A percentile compares a stretch with the other conserved stretches of the same genome.
These are phyloP conservation scores for Brachycybe producta DNA, from an alignment of 2,888 invertebrate genomes.

Conservation along the genomic window DNA sequence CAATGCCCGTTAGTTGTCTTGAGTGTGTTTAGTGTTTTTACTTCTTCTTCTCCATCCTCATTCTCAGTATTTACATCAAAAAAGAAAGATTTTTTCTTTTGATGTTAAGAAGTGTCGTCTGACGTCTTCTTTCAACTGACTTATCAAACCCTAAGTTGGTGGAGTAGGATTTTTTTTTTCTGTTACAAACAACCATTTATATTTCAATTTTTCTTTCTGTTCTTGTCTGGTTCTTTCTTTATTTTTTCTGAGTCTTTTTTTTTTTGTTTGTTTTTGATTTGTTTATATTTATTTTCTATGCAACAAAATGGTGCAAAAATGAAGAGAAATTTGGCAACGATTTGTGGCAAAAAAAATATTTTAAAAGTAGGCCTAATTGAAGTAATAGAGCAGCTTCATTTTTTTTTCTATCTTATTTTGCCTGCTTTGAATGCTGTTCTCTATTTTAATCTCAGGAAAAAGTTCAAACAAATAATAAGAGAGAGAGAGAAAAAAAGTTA, in stretches of 20 bases:
- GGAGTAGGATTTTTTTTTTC: not conserved
- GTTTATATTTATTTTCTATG: not conserved
- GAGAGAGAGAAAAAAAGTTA: no score
- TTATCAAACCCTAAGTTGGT: not conserved
- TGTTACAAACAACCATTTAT: no score
- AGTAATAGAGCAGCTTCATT: no score
- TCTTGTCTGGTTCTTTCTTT: not conserved
- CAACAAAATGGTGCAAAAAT: not conserved
- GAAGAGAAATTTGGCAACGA: slow-evolving; percentile 4
- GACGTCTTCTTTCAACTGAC: not conserved
- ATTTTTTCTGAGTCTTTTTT: not conserved
- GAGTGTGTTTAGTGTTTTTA: not conserved
- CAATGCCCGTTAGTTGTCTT: no score
- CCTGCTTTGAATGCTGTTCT: no score
- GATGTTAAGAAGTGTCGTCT: not conserved
- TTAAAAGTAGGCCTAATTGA: no score
- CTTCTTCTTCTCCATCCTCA: not conserved
- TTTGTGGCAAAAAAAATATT: slow-evolving; percentile 3
- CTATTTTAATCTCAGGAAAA: no score
- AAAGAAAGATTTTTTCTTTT: not conserved
- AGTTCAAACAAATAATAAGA: no score
- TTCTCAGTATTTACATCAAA: not conserved
- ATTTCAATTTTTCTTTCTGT: no score
- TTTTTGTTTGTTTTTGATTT: slow-evolving; percentile 4
- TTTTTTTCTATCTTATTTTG: no score